Evolutionary conservation across 2,888 invertebrate genomes (phyloP).

Genomic region (Drosophila eohydei): DNA sequence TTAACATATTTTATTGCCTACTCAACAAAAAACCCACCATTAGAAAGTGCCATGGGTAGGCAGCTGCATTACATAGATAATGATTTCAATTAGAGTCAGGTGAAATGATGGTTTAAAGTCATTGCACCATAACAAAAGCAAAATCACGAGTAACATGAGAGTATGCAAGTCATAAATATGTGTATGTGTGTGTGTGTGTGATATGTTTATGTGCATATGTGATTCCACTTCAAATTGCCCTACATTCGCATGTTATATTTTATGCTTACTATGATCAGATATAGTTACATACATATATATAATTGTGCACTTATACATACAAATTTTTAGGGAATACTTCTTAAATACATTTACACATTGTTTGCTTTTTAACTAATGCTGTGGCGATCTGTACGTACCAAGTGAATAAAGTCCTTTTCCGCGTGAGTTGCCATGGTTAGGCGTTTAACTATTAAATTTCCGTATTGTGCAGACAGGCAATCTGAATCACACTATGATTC

Average conservation of each 20-base stretch:
- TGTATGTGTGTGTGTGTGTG: neutral
- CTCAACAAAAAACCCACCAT: neutral
- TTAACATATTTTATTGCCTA: conserved; percentile 6
- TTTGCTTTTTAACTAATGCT: conserved; percentile 23
- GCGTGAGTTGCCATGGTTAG: conserved; percentile 62
- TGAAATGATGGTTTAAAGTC: conserved; percentile 6
- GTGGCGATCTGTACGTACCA: conserved; percentile 60
- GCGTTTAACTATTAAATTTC: conserved; percentile 28
- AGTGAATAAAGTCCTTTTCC: conserved; percentile 67
- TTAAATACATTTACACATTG: conserved; percentile 5
- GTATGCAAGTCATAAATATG: neutral
- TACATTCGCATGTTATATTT: neutral
- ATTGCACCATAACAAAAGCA: conserved; percentile 2
- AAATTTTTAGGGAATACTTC: too few species aligned
- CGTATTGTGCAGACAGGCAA: conserved; percentile 28
- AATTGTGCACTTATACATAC: neutral
- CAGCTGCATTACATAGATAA: neutral
- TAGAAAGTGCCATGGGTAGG: neutral
- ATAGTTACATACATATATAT: neutral
- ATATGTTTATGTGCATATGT: neutral
- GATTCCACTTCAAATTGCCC: conserved; percentile 7
- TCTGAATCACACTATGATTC: conserved; percentile 48
- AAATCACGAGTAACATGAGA: neutral
- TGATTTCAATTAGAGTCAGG: neutral
- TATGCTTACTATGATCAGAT: neutral